Evolutionary conservation across 2,113 vertebrate genomes (phyloP), one percentile per base, ranked within the genome.

Genomic region (Tricholaema leucomelas): DNA sequence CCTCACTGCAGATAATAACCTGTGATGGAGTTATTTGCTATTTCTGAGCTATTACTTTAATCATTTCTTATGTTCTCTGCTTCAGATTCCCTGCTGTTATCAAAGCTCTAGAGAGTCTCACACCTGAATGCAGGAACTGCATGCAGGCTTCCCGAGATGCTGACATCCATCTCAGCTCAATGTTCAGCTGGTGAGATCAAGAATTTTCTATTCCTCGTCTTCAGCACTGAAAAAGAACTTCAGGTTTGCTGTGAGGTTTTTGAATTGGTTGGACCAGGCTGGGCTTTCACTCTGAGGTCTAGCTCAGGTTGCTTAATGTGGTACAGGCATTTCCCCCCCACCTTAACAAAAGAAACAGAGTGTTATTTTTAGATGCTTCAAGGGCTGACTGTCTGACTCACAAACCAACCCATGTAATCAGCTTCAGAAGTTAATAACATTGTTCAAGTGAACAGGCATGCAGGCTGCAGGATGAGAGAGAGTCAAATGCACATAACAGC

Each of bases 331-430:
- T 93, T 67, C 84, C 40, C 30, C 61, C 73, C 5, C 28, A 16
- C 56, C n/a, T 90, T 87, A 87, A 91, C 36, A 78, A 87, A 92
- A 88, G 70, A 89, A 92, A 66, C 42, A 77, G 63, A 90, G 85
- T 11, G 30, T 93, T 97, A 96, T 95, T 97, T 97, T 97, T 95
- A 96, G 94, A 72, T 91, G 59, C 74, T 87, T 94, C 60, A 95
- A 96, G 72, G 67, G 23, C 15, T 95, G 64, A 30, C 66, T 94
- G 65, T 20, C 73, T 79, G 91, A 85, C 87, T 97, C 96, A 96
- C 78, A 96, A 95, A 72, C 77, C 83, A 92, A 60, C 85, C 86
- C 86, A 73, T 96, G 84, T 94, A 96, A 97, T 97, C 96, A 97
- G 54, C 91, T 94, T 94, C 86, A 94, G 86, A 96, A 93, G 67